Base-by-base conservation (phyloP, 2,797 vertebrate species). In the Neosilurus mollespiculum region DNA sequence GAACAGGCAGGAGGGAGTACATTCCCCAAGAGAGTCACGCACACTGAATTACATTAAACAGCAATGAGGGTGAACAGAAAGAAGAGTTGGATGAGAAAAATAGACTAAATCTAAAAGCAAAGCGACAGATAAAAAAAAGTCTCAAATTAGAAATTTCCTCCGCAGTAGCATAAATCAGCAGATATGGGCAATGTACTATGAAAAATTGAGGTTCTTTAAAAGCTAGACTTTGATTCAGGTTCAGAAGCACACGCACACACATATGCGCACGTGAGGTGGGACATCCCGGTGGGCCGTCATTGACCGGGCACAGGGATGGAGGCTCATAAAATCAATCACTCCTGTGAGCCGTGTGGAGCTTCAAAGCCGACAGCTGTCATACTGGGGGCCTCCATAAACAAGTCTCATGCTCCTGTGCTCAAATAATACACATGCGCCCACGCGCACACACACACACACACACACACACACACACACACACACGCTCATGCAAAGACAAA, bases 291-390 rank as follows among this genome's bases (percentile, higher is more conserved):
- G 66, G 80, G 80, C 54, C 37, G 7, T 59, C 56, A 24, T 43
- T 85, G 66, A 70, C 78, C 83, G 77, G 80, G 84, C 83, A 89
- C 75, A 76, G 75, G 84, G 79, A 84, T 43, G 37, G 62, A 84
- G 72, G 54, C 82, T 88, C 85, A 83, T 87, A 86, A 89, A 90
- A 89, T 89, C 88, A 87, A 86, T 88, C 86, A 85, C 82, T 82
- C 76, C 67, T 51, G 67, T 78, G 79, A 87, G 84, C 85, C 78
- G 81, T 77, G 58, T 79, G 53, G 54, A 79, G 85, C 86, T 88
- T 90, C 81, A 86, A 88, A 89, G 86, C 77, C 86, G 86, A 83
- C 84, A 88, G 86, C 81, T 85, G 67, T 82, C 84, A 82, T 78
- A 86, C 80, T 64, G 20, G 75, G 84, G 82, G 71, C 85, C 86